Percentiles rank a stretch among this genome's conserved stretches.
These are phyloP conservation scores for Neuroterus valhalla DNA, from an alignment of 1,140 invertebrate species.

Conservation along the genomic window DNA sequence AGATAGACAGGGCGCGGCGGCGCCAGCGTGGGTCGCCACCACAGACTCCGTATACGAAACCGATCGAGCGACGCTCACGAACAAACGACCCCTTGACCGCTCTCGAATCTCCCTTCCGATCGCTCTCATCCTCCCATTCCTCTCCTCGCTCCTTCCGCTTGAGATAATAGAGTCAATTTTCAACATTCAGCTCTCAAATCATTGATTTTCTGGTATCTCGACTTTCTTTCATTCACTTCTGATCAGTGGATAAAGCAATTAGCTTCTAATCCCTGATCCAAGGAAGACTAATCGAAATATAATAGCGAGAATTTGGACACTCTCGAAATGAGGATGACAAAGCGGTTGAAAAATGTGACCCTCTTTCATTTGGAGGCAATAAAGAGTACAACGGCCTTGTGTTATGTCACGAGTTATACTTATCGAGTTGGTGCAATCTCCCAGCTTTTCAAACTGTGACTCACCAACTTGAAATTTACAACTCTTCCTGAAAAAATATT, in stretches of 20 bases:
- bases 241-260: background rate
- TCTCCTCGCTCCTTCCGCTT: slow-evolving; percentile 23
- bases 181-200: background rate
- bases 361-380: too few species aligned
- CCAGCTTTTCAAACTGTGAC: too few species aligned
- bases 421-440: too few species aligned
- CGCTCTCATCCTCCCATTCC: slow-evolving; percentile 38
- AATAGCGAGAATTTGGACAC: too few species aligned
- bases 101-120: slow-evolving; percentile 52
- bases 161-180: slow-evolving; percentile 6
- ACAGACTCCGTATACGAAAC: slow-evolving; percentile 45
- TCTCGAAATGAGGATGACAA: too few species aligned
- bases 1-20: slow-evolving; percentile 63
- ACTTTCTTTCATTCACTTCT: background rate
- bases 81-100: slow-evolving; percentile 66
- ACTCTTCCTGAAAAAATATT: too few species aligned
- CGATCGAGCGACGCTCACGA: slow-evolving; percentile 50
- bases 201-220: background rate
- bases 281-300: too few species aligned
- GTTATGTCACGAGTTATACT: too few species aligned
- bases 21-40: slow-evolving; percentile 71
- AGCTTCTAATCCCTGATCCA: too few species aligned
- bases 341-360: too few species aligned
- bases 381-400: too few species aligned
- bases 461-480: too few species aligned